A percentile compares a stretch with the other conserved stretches of the same genome.
These are phyloP conservation scores for Amiota minor DNA, from an alignment of 2,888 invertebrate genomes.

Conservation along the genomic window DNA sequence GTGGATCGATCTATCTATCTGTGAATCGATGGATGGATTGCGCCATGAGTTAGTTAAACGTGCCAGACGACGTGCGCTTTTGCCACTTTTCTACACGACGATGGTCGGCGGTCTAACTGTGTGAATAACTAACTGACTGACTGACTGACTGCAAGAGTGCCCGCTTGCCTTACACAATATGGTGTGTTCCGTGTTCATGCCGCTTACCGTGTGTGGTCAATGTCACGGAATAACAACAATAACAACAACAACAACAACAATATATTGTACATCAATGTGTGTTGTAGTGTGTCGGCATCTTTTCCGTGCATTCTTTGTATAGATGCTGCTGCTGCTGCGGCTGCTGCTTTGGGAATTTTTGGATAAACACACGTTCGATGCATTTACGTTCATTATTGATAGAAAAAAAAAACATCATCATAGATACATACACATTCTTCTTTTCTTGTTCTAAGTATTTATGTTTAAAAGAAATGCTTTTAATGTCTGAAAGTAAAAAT, in stretches of 20 bases:
- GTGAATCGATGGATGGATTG: too few relatives aligned
- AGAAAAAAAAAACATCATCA: neutral
- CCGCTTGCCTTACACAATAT: too few relatives aligned
- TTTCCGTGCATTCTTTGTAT: slow-evolving; percentile 20
- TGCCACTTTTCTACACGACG: slow-evolving; percentile 37
- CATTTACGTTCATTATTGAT: slow-evolving; percentile 9
- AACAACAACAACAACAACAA: neutral
- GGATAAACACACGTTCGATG: slow-evolving; percentile 39
- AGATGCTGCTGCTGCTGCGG: neutral
- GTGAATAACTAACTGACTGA: neutral
- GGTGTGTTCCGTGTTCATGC: too few relatives aligned
- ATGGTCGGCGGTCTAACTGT: slow-evolving; percentile 32
- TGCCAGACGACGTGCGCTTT: slow-evolving; percentile 16
- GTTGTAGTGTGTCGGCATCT: slow-evolving; percentile 4
- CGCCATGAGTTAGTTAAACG: neutral
- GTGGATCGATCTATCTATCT: too few relatives aligned
- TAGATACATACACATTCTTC: neutral
- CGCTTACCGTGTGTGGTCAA: too few relatives aligned
- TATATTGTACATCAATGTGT: slow-evolving; percentile 3
- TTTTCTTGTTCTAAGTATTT: neutral
- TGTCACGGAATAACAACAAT: too few relatives aligned
- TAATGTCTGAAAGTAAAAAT: slow-evolving; percentile 37
- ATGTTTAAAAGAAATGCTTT: slow-evolving; percentile 44
- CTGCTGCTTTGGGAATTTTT: slow-evolving; percentile 38
- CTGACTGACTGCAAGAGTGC: too few relatives aligned